These are phyloP conservation scores for Anomalospiza imberbis DNA, from an alignment of 2,797 vertebrate genomes.

Conservation along the genomic window DNA sequence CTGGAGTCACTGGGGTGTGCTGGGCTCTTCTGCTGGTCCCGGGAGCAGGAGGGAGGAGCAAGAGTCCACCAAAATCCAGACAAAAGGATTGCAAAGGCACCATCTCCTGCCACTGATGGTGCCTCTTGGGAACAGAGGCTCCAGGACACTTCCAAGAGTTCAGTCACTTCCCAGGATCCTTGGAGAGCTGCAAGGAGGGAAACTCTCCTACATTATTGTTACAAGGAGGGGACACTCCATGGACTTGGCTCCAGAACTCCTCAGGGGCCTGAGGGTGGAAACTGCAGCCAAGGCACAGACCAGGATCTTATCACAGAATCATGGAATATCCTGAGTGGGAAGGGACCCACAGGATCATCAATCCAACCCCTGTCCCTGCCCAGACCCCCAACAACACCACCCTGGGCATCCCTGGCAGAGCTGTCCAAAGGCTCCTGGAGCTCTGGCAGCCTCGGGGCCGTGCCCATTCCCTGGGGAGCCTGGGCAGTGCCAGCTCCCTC, in stretches of 20 bases:
- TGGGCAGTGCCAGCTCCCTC: not conserved
- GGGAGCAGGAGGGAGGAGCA: not conserved
- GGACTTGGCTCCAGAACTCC: not conserved
- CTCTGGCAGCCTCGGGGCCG: not conserved
- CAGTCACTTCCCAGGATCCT: accelerated
- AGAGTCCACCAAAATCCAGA: not conserved
- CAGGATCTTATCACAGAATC: not conserved
- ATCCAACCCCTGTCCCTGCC: accelerated
- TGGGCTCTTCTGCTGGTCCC: not conserved
- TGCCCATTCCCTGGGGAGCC: not conserved
- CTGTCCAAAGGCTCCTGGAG: not conserved
- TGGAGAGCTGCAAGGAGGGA: not conserved
- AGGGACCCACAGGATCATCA: accelerated
- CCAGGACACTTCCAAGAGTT: not conserved
- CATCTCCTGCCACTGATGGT: not conserved
- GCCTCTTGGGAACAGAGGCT: not conserved
- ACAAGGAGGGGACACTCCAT: not conserved
- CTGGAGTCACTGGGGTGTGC: not conserved
- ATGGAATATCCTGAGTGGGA: accelerated
- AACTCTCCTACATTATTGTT: not conserved
- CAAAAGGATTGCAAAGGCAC: not conserved
- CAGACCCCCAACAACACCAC: not conserved
- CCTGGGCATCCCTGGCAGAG: not conserved
- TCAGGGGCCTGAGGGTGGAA: not conserved
- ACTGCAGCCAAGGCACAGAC: not conserved